Percentiles rank a stretch among this genome's conserved stretches.
These are phyloP conservation scores for Euphydryas editha DNA, from an alignment of 2,888 invertebrate species.

Conservation along the genomic window DNA sequence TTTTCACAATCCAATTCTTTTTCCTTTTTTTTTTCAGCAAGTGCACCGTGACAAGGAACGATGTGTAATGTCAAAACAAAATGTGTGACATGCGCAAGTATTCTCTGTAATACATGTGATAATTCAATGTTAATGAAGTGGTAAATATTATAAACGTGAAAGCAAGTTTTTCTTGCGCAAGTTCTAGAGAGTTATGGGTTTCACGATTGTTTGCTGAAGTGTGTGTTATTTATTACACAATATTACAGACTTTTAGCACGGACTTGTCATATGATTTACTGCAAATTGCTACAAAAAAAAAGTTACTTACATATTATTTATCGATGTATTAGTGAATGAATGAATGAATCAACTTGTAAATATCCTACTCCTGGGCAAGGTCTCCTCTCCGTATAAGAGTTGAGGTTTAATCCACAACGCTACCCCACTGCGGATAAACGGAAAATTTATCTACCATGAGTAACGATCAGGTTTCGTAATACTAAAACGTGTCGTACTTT, in stretches of 20 bases:
- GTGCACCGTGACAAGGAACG: slow-evolving; percentile 27
- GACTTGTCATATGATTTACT: not conserved
- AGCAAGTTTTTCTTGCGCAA: slow-evolving; percentile 40
- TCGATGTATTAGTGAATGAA: not conserved
- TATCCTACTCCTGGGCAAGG: too few relatives aligned
- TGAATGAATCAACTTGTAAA: not conserved
- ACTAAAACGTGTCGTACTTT: too few relatives aligned
- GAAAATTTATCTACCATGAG: too few relatives aligned
- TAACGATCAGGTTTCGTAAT: too few relatives aligned
- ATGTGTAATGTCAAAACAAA: slow-evolving; percentile 32
- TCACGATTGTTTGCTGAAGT: slow-evolving; percentile 29
- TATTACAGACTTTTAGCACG: not conserved
- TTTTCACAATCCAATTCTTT: not conserved
- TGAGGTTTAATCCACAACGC: too few relatives aligned
- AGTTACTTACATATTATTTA: not conserved
- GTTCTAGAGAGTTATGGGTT: slow-evolving; percentile 39
- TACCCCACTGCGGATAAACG: too few relatives aligned
- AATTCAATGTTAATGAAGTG: slow-evolving; percentile 42
- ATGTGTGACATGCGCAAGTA: slow-evolving; percentile 1
- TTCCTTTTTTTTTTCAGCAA: slow-evolving; percentile 12
- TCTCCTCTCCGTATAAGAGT: too few relatives aligned
- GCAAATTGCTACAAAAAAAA: not conserved
- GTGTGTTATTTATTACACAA: slow-evolving; percentile 10
- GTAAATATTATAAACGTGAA: slow-evolving; percentile 47
- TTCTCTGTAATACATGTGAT: slow-evolving; percentile 14